These are phyloP conservation scores for Amblyopsis rosae DNA, from an alignment of 2,113 vertebrate genomes.

Conservation along the genomic window DNA sequence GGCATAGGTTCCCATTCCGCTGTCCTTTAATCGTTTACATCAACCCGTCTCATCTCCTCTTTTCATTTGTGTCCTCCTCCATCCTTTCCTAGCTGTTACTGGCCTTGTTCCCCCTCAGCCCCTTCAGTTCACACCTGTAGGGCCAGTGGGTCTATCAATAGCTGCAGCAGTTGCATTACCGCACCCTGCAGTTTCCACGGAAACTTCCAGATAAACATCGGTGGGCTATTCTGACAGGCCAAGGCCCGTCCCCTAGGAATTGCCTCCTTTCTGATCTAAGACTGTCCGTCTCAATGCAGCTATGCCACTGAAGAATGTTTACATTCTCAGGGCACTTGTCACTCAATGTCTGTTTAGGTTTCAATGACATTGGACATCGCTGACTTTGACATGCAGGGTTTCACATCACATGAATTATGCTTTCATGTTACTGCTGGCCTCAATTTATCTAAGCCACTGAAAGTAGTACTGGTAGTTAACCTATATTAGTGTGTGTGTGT, in stretches of 20 bases:
- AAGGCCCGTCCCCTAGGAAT: slow-evolving; percentile 16
- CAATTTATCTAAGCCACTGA: neutral
- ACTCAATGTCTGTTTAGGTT: too few species aligned
- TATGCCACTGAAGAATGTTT: neutral
- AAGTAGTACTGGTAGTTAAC: neutral
- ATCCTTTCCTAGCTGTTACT: neutral
- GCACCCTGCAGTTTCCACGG: slow-evolving; percentile 27
- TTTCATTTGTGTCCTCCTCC: neutral
- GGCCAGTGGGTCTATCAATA: slow-evolving; percentile 34
- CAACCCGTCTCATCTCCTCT: neutral
- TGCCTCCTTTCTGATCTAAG: neutral
- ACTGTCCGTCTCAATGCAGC: neutral
- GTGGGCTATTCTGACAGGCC: slow-evolving; percentile 14
- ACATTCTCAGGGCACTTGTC: neutral
- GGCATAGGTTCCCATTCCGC: neutral
- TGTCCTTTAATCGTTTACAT: neutral
- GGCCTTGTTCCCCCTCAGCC: neutral
- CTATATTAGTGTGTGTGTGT: neutral
- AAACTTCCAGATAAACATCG: slow-evolving; percentile 27
- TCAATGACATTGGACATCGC: too few species aligned
- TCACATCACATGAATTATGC: neutral
- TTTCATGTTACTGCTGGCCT: neutral
- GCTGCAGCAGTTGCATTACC: slow-evolving; percentile 43
- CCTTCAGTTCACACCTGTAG: slow-evolving; percentile 18
- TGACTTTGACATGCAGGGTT: too few species aligned